These are phyloP conservation scores for Tenualosa thibaudeaui DNA, from an alignment of 2,797 vertebrate species.

Conservation along the genomic window DNA sequence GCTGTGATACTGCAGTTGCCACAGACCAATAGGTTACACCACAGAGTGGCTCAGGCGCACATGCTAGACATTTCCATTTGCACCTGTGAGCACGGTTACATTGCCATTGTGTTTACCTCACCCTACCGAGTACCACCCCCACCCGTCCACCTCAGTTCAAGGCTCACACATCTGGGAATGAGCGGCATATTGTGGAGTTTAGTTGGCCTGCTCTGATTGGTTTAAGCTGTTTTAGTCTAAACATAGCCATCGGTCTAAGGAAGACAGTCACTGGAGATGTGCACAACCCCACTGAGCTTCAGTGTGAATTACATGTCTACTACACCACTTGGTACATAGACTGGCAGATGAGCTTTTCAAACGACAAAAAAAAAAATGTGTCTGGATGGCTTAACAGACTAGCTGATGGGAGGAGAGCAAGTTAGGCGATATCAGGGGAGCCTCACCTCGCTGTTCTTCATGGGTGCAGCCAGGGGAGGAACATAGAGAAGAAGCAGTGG, in stretches of 20 bases:
- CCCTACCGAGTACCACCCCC: not conserved
- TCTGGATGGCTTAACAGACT: not conserved
- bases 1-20: not conserved
- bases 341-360: not conserved
- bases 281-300: not conserved
- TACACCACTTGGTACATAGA: not conserved
- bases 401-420: not conserved
- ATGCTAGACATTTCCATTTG: constrained; percentile 35
- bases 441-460: constrained; percentile 72
- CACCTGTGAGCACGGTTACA: constrained; percentile 37
- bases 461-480: constrained; percentile 45
- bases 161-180: not conserved
- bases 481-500: constrained; percentile 37
- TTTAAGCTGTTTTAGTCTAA: not conserved
- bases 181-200: not conserved
- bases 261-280: not conserved
- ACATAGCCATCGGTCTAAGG: not conserved
- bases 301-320: constrained; percentile 14
- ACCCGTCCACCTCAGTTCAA: not conserved
- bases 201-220: not conserved
- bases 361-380: not conserved
- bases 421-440: constrained; percentile 18
- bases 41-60: constrained; percentile 21
- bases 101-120: constrained; percentile 37
- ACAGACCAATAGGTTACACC: constrained; percentile 31